Conservation (phyloP, 2,797 vertebrate genomes). For the Okamejei kenojei region DNA sequence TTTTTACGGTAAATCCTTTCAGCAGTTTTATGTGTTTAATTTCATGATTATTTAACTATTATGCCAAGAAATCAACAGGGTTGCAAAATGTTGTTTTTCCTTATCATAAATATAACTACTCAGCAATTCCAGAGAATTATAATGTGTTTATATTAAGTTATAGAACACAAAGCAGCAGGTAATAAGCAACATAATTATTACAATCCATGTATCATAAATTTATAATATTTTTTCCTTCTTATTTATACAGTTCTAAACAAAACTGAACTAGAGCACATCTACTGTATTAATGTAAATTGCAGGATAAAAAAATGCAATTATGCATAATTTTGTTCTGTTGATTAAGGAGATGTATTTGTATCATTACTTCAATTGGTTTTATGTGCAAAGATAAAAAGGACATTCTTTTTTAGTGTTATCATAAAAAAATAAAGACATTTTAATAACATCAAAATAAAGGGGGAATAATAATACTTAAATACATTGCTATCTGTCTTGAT, state of each 20-base stretch:
- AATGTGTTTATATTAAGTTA: conserved; percentile 1
- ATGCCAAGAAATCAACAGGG: background rate
- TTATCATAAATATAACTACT: background rate
- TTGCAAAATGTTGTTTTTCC: background rate
- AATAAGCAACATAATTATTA: background rate
- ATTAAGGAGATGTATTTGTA: background rate
- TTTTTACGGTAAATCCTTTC: background rate
- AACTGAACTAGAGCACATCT: conserved; percentile 4
- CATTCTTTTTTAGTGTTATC: conserved; percentile 7
- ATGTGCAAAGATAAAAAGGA: background rate
- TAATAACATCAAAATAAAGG: conserved; percentile 13
- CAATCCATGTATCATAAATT: background rate
- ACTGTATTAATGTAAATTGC: background rate
- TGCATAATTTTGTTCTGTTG: background rate
- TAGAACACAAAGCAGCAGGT: background rate
- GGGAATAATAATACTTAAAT: background rate
- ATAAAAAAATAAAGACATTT: background rate
- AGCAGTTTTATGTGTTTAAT: background rate
- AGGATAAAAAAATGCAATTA: background rate
- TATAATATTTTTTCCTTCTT: background rate
- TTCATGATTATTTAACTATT: background rate
- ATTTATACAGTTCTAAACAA: background rate
- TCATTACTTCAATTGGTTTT: background rate
- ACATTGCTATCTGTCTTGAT: background rate
- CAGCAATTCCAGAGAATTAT: background rate